These are phyloP conservation scores for Bombus terrestris DNA, from an alignment of 1,140 invertebrate genomes.

Conservation along the genomic window DNA sequence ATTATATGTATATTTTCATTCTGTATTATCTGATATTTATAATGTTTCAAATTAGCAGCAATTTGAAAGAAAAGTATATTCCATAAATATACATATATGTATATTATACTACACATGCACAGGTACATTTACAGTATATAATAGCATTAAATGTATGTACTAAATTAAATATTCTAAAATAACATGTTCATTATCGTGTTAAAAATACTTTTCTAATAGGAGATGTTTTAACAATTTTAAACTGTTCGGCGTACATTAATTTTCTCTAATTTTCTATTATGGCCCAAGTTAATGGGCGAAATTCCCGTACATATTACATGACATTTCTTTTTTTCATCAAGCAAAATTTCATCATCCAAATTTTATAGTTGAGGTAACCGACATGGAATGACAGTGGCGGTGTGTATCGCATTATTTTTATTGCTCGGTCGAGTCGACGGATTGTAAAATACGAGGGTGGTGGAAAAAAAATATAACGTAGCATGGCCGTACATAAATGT, in stretches of 20 bases:
- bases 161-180: background rate
- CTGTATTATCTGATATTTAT: background rate
- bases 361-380: background rate
- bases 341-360: background rate
- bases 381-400: conserved; percentile 45
- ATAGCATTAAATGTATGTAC: background rate
- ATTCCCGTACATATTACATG: no score
- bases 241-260: background rate
- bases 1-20: background rate
- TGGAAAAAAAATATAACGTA: conserved; percentile 28
- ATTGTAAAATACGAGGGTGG: conserved; percentile 54
- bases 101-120: no score
- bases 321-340: no score
- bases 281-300: background rate
- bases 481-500: conserved; percentile 67
- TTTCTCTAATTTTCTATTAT: background rate
- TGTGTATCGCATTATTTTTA: conserved; percentile 56
- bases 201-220: no score
- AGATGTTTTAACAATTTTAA: no score
- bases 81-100: background rate
- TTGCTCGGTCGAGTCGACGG: conserved; percentile 21
- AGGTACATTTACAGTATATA: background rate
- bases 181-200: background rate
- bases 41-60: background rate
- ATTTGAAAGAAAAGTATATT: background rate